These are phyloP conservation scores for Apamea epomidion DNA, from an alignment of 2,888 invertebrate genomes.

Conservation along the genomic window DNA sequence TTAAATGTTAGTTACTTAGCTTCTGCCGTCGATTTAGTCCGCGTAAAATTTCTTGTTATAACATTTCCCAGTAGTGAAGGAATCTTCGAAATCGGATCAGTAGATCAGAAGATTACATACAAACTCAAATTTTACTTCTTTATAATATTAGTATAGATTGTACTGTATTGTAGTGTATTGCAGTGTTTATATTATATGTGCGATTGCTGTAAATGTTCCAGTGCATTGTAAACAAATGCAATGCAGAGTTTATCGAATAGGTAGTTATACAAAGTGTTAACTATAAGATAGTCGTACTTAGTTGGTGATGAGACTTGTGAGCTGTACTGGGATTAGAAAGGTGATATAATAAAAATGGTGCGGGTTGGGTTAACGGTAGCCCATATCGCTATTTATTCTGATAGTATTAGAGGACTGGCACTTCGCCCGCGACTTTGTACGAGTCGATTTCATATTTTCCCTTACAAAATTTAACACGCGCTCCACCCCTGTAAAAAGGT, in stretches of 20 bases:
- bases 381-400: background rate
- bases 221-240: background rate
- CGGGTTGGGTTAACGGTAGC: background rate
- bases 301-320: background rate
- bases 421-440: too few relatives aligned
- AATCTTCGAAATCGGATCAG: background rate
- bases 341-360: background rate
- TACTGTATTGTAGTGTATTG: background rate
- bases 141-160: background rate
- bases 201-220: constrained; percentile 18
- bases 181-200: background rate
- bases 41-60: background rate
- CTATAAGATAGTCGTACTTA: background rate
- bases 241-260: background rate
- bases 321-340: background rate
- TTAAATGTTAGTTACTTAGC: background rate
- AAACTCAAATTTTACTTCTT: background rate
- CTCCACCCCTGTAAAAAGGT: background rate
- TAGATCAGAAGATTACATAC: background rate
- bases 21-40: background rate
- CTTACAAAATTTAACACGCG: background rate
- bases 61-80: background rate
- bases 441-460: background rate
- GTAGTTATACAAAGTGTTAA: background rate
- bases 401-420: background rate